phyloP scores from a whole-genome alignment of 2,888 invertebrate species.

The Euspilapteryx auroguttella region DNA sequence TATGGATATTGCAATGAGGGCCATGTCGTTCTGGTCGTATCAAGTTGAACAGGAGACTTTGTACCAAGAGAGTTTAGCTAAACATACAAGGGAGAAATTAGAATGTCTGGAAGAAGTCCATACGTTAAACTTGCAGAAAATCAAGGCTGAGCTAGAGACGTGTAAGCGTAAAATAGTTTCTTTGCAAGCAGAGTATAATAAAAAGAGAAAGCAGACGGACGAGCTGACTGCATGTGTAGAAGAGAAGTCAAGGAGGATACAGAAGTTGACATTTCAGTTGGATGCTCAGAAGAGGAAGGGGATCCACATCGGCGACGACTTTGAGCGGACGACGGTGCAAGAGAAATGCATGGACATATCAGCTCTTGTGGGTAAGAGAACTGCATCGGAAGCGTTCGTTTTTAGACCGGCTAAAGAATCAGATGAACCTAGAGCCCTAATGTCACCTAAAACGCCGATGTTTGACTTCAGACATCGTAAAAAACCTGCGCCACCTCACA shows the following conservation, averaged over 20 bases:
- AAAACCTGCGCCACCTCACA: constrained; percentile 16
- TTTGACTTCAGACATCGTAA: constrained; percentile 37
- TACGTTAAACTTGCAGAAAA: constrained; percentile 36
- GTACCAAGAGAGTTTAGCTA: constrained; percentile 48
- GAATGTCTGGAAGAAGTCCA: constrained; percentile 49
- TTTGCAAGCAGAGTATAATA: constrained; percentile 39
- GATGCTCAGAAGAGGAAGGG: constrained; percentile 42
- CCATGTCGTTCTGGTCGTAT: constrained; percentile 58
- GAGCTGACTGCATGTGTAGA: constrained; percentile 40
- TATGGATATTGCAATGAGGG: constrained; percentile 57
- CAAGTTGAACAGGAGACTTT: constrained; percentile 54
- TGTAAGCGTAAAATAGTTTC: constrained; percentile 42
- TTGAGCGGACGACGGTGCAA: constrained; percentile 19
- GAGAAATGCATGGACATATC: constrained; percentile 45
- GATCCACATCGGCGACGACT: constrained; percentile 21
- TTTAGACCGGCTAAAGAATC: constrained; percentile 36
- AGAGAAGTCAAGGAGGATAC: constrained; percentile 44
- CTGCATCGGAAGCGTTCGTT: constrained; percentile 32
- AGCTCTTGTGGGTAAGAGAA: constrained; percentile 33
- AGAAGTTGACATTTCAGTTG: constrained; percentile 44
- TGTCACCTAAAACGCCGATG: constrained; percentile 41
- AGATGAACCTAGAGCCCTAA: constrained; percentile 22
- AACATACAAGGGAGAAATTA: constrained; percentile 43
- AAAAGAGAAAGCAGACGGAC: constrained; percentile 44
- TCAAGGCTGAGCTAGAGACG: constrained; percentile 47